phyloP scores from a whole-genome alignment of 2,888 invertebrate species.

The Plemyria rubiginata region DNA sequence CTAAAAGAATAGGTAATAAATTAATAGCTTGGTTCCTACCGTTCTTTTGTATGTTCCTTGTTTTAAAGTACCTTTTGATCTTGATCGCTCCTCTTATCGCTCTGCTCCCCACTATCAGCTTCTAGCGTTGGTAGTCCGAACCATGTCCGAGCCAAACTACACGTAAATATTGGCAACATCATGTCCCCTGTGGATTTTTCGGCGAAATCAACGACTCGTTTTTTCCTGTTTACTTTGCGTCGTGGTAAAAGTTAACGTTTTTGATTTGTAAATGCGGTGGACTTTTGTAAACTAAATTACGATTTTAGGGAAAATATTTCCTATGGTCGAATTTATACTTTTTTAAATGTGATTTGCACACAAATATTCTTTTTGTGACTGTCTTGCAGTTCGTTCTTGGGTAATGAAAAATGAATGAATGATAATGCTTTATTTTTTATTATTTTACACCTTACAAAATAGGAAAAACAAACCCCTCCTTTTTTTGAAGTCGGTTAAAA shows the following conservation, averaged over 20 bases:
- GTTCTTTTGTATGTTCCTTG: too few species aligned
- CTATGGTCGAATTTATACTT: background rate
- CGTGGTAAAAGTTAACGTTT: constrained; percentile 26
- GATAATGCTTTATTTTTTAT: too few species aligned
- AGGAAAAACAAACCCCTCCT: too few species aligned
- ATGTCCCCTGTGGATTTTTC: constrained; percentile 45
- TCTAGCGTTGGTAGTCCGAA: constrained; percentile 46
- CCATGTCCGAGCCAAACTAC: constrained; percentile 37
- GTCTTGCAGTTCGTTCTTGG: too few species aligned
- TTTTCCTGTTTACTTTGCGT: constrained; percentile 27
- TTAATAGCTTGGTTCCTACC: too few species aligned
- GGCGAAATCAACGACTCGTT: constrained; percentile 39
- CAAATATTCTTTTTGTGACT: too few species aligned
- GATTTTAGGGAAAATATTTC: constrained; percentile 23
- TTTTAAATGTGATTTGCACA: background rate
- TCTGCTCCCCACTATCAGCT: background rate
- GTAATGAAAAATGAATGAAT: too few species aligned
- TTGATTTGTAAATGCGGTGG: constrained; percentile 34
- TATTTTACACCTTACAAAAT: too few species aligned
- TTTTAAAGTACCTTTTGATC: background rate
- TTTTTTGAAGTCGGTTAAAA: too few species aligned
- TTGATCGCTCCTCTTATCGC: constrained; percentile 11
- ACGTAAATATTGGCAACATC: constrained; percentile 58
- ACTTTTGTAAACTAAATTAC: constrained; percentile 33
- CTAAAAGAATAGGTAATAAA: too few species aligned